Percentiles rank a stretch among this genome's conserved stretches.
phyloP scores from a whole-genome alignment of 2,888 invertebrate genomes.

The Sthenelais limicola region DNA sequence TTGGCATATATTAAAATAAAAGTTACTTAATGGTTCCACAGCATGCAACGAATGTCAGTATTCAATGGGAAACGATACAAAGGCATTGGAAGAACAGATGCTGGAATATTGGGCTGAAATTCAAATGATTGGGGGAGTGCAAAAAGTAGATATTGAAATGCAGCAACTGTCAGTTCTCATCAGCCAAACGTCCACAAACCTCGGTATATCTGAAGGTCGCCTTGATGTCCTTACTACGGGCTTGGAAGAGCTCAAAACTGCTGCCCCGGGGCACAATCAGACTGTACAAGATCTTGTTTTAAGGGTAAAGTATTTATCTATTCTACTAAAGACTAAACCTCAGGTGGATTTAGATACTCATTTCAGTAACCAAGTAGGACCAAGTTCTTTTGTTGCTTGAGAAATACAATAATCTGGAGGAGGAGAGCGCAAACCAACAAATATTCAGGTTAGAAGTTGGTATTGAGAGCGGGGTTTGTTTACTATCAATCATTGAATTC shows the following conservation, averaged over 20 bases:
- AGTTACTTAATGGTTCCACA: too few species aligned
- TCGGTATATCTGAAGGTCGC: conserved; percentile 49
- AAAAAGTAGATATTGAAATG: conserved; percentile 41
- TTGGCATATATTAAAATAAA: too few species aligned
- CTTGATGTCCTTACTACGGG: conserved; percentile 30
- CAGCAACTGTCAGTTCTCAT: conserved; percentile 45
- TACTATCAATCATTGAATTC: too few species aligned
- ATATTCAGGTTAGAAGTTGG: too few species aligned
- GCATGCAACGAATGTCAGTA: conserved; percentile 56
- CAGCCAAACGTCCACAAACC: conserved; percentile 39
- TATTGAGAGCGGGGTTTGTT: too few species aligned
- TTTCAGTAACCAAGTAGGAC: too few species aligned
- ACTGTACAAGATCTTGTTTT: conserved; percentile 14
- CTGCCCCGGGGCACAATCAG: background rate
- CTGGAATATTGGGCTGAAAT: conserved; percentile 45
- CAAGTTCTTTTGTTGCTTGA: too few species aligned
- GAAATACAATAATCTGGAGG: too few species aligned
- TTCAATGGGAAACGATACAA: conserved; percentile 57
- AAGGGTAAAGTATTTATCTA: conserved; percentile 4
- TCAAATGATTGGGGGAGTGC: conserved; percentile 46
- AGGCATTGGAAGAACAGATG: conserved; percentile 44
- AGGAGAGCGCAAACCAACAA: too few species aligned
- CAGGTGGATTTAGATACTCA: too few species aligned
- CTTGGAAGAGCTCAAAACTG: conserved; percentile 31
- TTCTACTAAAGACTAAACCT: too few species aligned